Evolutionary conservation across 2,797 vertebrate species (phyloP), one percentile per base, ranked within the genome.

Genomic region (Neopelma chrysocephalum): DNA sequence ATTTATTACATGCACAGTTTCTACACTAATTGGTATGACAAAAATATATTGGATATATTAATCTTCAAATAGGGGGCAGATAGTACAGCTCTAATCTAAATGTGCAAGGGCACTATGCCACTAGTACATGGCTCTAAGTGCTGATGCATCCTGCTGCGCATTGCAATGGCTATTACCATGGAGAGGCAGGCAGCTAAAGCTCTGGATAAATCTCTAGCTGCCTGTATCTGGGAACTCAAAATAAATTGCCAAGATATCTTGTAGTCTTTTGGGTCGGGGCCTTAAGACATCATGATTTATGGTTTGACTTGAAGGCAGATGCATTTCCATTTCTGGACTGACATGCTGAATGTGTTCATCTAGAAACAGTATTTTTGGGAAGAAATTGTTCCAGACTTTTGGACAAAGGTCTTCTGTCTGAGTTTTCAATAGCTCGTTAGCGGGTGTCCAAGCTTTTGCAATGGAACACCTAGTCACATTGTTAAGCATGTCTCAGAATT

Each of bases 311-410:
- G 34, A 81, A 87, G 26, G 19, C 56, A 93, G 60, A 90, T 53
- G 2, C 19, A 50, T 91, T 94, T 94, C 40, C 64, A 32, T 72
- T 93, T 93, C 81, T 82, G 90, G 62, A 42, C 48, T 84, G 68
- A 73, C 71, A 77, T 36, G 29, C 23, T 65, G 48, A 93, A 92
- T 62, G 13, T 45, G 10, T 21, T 89, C 47, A 82, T 89, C 77
- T 73, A 90, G 81, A 87, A 90, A 36, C 36, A 71, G 3, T 31
- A 79, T 79, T 92, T 94, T 96, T 76, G 66, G 83, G 75, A 87
- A 82, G 82, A 93, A 85, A 45, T 14, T 73, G 32, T 89, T 92
- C 40, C 71, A 93, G 56, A 53, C 42, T 50, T 84, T 82, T 87
- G 60, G 54, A 90, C 62, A 26, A 73, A 84, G 13, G 21, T 22